These are phyloP conservation scores for Caenorhabditis brenneri DNA, from an alignment of 1,140 invertebrate genomes.

Conservation along the genomic window DNA sequence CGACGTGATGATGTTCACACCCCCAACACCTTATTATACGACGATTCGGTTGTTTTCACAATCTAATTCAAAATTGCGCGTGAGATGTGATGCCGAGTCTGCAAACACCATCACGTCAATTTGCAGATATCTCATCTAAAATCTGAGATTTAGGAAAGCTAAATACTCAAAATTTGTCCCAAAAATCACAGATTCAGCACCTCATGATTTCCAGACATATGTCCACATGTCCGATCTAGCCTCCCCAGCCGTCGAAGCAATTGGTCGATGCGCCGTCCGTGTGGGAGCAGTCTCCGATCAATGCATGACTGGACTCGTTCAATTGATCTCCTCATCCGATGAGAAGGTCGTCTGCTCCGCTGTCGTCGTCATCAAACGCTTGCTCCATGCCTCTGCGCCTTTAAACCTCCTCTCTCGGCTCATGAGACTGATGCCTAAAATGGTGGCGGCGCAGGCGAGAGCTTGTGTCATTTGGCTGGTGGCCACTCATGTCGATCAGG, in stretches of 20 bases:
- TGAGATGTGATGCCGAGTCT: no score
- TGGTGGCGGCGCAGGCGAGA: constrained; percentile 78
- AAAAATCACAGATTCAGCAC: no score
- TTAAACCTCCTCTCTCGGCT: constrained; percentile 72
- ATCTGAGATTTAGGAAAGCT: no score
- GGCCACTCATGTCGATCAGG: constrained; percentile 83
- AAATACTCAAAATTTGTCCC: no score
- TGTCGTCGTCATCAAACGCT: constrained; percentile 67
- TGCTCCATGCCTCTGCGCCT: constrained; percentile 68
- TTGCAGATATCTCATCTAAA: no score
- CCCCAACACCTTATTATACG: no score
- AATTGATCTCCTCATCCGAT: constrained; percentile 76
- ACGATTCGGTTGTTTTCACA: no score
- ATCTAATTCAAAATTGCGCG: no score
- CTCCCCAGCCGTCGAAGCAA: constrained; percentile 94
- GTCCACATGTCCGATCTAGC: constrained; percentile 93
- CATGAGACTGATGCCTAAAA: constrained; percentile 85
- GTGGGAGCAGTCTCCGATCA: constrained; percentile 91
- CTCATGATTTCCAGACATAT: constrained; percentile 80
- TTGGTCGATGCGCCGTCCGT: constrained; percentile 80
- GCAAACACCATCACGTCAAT: no score
- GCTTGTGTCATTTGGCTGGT: constrained; percentile 84
- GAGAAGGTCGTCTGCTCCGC: constrained; percentile 66
- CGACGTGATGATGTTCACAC: no score
- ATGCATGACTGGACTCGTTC: constrained; percentile 90